Percentiles rank a stretch among this genome's conserved stretches.
Evolutionary conservation across 2,113 vertebrate species (phyloP).

Genomic region (Chlamydotis undulata): DNA sequence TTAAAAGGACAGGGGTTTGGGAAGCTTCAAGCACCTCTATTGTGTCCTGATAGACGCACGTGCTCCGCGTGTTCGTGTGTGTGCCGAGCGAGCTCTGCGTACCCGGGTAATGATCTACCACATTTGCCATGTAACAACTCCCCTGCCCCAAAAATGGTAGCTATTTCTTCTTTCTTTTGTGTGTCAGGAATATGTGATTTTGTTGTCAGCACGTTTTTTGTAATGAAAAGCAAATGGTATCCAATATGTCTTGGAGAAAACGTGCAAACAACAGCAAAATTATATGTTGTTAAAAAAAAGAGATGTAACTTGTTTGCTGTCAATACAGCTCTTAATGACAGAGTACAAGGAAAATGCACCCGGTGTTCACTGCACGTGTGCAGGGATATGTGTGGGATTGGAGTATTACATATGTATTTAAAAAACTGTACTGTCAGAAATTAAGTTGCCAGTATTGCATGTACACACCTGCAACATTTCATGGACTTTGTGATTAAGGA

Average conservation of each 20-base stretch:
- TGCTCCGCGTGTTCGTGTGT: background rate
- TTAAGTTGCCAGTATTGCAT: background rate
- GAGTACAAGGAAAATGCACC: constrained; percentile 32
- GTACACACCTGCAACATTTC: background rate
- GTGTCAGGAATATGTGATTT: constrained; percentile 75
- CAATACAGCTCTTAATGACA: constrained; percentile 75
- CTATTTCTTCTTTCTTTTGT: constrained; percentile 70
- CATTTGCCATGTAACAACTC: background rate
- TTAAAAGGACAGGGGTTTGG: background rate
- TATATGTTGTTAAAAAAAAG: constrained; percentile 75
- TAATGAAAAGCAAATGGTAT: constrained; percentile 80
- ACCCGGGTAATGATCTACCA: background rate
- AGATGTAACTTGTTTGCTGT: constrained; percentile 77
- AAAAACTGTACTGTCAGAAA: background rate
- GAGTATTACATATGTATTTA: background rate
- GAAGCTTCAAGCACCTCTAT: background rate
- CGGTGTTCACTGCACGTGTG: background rate
- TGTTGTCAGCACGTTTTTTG: constrained; percentile 76
- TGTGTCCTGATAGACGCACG: background rate
- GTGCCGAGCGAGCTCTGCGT: background rate
- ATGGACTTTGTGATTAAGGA: background rate
- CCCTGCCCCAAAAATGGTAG: constrained; percentile 21
- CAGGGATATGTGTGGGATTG: background rate
- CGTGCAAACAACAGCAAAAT: constrained; percentile 79
- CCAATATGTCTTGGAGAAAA: constrained; percentile 75